Conservation (phyloP, 2,113 vertebrate genomes). For the Rhinogobius similis region DNA sequence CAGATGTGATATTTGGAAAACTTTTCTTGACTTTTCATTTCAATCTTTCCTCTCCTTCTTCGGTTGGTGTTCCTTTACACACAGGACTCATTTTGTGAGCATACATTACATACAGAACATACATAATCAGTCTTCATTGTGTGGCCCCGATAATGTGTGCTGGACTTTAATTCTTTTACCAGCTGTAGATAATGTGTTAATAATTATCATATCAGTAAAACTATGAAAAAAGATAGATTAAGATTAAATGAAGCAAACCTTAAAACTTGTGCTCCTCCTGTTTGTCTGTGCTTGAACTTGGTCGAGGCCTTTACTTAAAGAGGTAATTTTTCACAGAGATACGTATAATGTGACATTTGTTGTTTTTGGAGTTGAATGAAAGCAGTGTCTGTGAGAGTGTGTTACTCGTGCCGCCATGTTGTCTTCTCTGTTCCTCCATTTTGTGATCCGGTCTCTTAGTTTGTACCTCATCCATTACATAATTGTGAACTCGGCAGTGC, state of each 20-base stretch:
- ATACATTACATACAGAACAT: too few species aligned
- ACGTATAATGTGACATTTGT: background rate
- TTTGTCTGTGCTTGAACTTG: constrained; percentile 11
- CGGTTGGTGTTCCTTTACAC: background rate
- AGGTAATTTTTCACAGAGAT: background rate
- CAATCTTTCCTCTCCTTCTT: background rate
- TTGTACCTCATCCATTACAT: constrained; percentile 8
- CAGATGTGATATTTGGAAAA: background rate
- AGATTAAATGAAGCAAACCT: background rate
- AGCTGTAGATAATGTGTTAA: background rate
- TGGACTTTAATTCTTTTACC: background rate
- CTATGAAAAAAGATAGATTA: background rate
- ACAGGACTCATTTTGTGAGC: too few species aligned
- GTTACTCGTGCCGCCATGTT: constrained; percentile 74
- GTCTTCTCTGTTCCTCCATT: constrained; percentile 79
- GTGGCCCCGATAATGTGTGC: background rate
- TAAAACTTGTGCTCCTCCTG: background rate
- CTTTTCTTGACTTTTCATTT: background rate
- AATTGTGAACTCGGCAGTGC: background rate
- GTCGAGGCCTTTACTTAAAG: constrained; percentile 17
- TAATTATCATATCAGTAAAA: background rate
- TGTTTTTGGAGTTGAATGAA: constrained; percentile 8
- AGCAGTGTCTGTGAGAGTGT: constrained; percentile 32
- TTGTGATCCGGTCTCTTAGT: constrained; percentile 67
- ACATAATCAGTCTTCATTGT: too few species aligned